These are phyloP conservation scores for Carterocephalus palaemon DNA, from an alignment of 2,888 invertebrate species.

Conservation along the genomic window DNA sequence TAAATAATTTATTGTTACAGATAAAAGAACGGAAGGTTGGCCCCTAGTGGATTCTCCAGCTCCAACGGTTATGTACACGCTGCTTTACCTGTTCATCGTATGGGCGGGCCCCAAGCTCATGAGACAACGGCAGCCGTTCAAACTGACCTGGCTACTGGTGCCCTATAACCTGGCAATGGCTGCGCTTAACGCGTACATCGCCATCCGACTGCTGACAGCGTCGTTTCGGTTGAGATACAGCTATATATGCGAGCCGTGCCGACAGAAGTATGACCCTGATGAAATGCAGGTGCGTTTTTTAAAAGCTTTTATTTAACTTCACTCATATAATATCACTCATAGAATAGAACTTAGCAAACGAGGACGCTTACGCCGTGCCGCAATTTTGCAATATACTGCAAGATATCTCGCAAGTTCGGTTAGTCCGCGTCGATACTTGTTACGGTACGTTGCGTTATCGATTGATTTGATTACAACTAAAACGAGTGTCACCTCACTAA, in stretches of 20 bases:
- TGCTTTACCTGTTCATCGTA: conserved; percentile 86
- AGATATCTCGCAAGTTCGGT: too few relatives aligned
- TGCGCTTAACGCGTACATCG: conserved; percentile 89
- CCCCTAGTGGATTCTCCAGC: conserved; percentile 89
- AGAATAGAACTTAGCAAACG: too few relatives aligned
- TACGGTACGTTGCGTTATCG: too few relatives aligned
- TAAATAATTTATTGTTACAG: conserved; percentile 67
- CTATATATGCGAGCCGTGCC: conserved; percentile 91
- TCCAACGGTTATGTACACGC: conserved; percentile 84
- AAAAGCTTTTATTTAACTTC: background rate
- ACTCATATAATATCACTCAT: background rate
- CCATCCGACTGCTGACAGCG: conserved; percentile 85
- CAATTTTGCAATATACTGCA: too few relatives aligned
- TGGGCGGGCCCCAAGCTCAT: conserved; percentile 90
- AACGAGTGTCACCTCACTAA: too few relatives aligned
- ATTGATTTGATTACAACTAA: too few relatives aligned
- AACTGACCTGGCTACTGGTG: conserved; percentile 86
- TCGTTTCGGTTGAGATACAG: conserved; percentile 88
- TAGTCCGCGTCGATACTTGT: too few relatives aligned
- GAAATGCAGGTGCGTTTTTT: conserved; percentile 86
- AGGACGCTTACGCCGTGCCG: too few relatives aligned
- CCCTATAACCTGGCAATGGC: conserved; percentile 93
- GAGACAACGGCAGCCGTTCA: conserved; percentile 86
- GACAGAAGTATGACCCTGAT: conserved; percentile 85
- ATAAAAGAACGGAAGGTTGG: conserved; percentile 90